A percentile compares a stretch with the other conserved stretches of the same genome.
Evolutionary conservation across 2,797 vertebrate species (phyloP).

Genomic region (Petrocephalus sullivani): DNA sequence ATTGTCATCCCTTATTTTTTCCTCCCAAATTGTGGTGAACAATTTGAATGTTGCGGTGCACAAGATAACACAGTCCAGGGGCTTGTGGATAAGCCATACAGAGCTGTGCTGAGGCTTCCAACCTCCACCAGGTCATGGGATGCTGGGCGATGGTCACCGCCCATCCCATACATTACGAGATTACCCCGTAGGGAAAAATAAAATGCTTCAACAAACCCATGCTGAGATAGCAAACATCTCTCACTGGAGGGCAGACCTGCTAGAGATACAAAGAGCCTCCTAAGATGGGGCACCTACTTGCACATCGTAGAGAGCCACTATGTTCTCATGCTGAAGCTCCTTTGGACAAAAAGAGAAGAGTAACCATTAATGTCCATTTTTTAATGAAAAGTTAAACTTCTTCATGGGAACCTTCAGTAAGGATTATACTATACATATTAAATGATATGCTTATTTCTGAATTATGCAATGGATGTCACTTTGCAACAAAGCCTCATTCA

Average conservation of each 20-base stretch:
- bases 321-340: slow-evolving; percentile 98
- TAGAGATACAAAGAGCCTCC: background rate
- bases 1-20: background rate
- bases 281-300: slow-evolving; percentile 66
- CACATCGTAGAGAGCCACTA: slow-evolving; percentile 96
- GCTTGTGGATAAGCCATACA: background rate
- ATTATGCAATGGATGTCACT: background rate
- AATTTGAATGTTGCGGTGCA: background rate
- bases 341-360: slow-evolving; percentile 55
- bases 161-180: background rate
- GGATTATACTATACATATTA: background rate
- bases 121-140: background rate
- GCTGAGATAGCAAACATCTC: background rate
- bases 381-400: background rate
- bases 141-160: background rate
- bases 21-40: background rate
- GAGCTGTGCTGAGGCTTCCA: background rate
- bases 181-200: background rate
- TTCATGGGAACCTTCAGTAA: background rate
- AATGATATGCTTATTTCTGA: background rate
- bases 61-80: background rate
- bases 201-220: background rate
- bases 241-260: background rate
- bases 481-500: slow-evolving; percentile 39
- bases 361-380: background rate